phyloP scores from a whole-genome alignment of 2,888 invertebrate species.

The Lagria hirta region DNA sequence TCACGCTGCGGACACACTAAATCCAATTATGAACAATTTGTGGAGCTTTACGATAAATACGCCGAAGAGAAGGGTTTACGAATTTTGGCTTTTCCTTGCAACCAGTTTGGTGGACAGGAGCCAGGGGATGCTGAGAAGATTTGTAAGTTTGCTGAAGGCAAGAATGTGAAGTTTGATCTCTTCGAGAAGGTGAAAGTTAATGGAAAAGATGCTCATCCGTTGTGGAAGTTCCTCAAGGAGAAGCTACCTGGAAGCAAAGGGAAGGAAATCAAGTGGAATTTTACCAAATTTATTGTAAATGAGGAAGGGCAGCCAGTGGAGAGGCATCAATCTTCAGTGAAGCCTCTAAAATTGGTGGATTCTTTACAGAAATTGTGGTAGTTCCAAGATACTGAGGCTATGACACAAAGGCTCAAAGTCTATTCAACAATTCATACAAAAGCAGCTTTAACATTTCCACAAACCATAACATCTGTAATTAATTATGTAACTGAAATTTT shows the following conservation, averaged over 20 bases:
- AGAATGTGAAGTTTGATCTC: constrained; percentile 69
- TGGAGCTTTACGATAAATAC: constrained; percentile 73
- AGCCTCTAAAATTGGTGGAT: constrained; percentile 46
- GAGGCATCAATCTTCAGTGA: constrained; percentile 58
- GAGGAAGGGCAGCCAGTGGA: constrained; percentile 69
- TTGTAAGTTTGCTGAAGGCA: constrained; percentile 62
- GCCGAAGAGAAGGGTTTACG: constrained; percentile 70
- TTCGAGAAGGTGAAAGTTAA: constrained; percentile 74
- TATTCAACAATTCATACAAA: no score
- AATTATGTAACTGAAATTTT: no score
- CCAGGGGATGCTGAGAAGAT: constrained; percentile 66
- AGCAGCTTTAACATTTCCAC: no score
- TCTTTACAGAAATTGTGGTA: constrained; percentile 49
- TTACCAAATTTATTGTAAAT: constrained; percentile 80
- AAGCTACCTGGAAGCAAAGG: constrained; percentile 57
- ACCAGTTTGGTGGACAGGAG: constrained; percentile 77
- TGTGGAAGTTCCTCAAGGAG: constrained; percentile 67
- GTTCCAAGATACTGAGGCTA: no score
- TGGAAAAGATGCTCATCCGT: constrained; percentile 64
- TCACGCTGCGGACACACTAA: constrained; percentile 80
- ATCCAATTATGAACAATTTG: constrained; percentile 79
- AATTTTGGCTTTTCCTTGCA: constrained; percentile 84
- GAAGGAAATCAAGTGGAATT: constrained; percentile 84
- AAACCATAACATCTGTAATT: no score
- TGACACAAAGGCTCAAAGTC: constrained; percentile 2